Evolutionary conservation across 1,140 invertebrate genomes (phyloP).

Genomic region (Drosophila leontia): DNA sequence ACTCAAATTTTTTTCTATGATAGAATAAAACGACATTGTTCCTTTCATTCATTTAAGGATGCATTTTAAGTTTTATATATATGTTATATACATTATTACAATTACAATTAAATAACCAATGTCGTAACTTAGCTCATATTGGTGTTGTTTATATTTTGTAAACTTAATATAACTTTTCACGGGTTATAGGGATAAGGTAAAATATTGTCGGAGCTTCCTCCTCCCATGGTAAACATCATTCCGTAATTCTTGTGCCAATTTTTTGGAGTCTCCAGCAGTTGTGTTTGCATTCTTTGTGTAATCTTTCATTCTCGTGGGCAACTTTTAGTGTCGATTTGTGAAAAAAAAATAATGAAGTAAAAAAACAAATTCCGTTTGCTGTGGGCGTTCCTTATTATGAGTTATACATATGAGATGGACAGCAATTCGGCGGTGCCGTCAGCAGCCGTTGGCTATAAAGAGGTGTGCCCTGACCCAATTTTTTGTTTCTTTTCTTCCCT

Average conservation of each 20-base stretch:
- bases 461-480: conserved; percentile 77
- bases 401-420: conserved; percentile 60
- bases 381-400: conserved; percentile 71
- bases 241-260: conserved; percentile 14
- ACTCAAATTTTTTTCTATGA: too few relatives aligned
- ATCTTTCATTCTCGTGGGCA: conserved; percentile 48
- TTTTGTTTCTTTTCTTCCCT: conserved; percentile 20
- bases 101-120: too few relatives aligned
- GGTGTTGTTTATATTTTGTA: too few relatives aligned
- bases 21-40: too few relatives aligned
- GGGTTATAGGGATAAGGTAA: not conserved
- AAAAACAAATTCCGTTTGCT: conserved; percentile 45
- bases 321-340: conserved; percentile 30
- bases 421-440: conserved; percentile 44
- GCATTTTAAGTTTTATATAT: too few relatives aligned
- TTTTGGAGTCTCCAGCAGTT: not conserved
- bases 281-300: conserved; percentile 51
- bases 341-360: conserved; percentile 46
- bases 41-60: too few relatives aligned
- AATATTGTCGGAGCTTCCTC: not conserved
- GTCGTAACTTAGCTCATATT: too few relatives aligned
- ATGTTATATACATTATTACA: too few relatives aligned
- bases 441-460: conserved; percentile 70
- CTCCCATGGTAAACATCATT: not conserved
- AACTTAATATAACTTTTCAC: too few relatives aligned